Base-by-base conservation (phyloP, 2,797 vertebrate species). In the Cichlasoma orientale region DNA sequence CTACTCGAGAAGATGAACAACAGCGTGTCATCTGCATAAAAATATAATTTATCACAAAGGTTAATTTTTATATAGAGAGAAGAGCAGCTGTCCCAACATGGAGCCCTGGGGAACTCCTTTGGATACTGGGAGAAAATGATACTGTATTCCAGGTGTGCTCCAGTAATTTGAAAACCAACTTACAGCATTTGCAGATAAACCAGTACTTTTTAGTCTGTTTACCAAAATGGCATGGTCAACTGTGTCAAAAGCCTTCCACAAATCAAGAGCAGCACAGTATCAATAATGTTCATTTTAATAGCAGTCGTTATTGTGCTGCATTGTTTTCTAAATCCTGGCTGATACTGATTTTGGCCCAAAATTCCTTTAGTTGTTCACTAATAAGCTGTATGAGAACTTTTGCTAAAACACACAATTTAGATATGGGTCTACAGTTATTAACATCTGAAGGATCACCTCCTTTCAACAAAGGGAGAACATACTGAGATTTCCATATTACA, bases 11-110 rank as follows among this genome's bases (percentile, higher is more conserved):
- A 4, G 0, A 33, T 0, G 0, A 59, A 59, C 57, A 59, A 33
- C 36, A 59, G 14, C 38, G 0, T 59, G 57, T 59, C 33, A 59
- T 59, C n/a, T 59, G 57, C 12, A 59, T 59, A 38, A 59, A 59
- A 38, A 59, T 59, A 59, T 59, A 23, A 38, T 38, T 59, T 23
- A 59, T 59, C 33, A 59, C 12, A 59, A 59, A 59, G 33, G n/a
- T 23, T 14, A n/a, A n/a, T 59, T 59, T 33, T 7, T 7, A 38
- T 0, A 59, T 9, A 23, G 33, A 59, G 12, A 59, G n/a, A 59
- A 59, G 33, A 21, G 33, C 7, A 59, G 57, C 21, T 33, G 31
- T 33, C 7, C 7, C 2, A 33, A 33, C 31, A 33, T 33, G 31
- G 31, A 33, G 31, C 31, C 36, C 0, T 41, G 36, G 13, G 58